Evolutionary conservation across 2,888 invertebrate genomes (phyloP).

Genomic region (Spodoptera exigua): DNA sequence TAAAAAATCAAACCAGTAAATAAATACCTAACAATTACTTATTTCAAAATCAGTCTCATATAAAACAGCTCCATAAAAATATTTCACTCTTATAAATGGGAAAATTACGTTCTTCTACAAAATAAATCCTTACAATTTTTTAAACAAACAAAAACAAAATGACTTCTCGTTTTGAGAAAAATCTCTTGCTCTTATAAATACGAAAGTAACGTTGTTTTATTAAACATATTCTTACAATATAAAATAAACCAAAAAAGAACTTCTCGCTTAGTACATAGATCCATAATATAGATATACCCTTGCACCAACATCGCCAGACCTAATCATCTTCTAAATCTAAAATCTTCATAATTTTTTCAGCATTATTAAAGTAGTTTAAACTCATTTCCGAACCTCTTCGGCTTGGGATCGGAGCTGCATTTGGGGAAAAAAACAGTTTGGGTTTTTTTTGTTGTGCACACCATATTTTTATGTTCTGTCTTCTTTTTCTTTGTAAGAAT

Average conservation of each 20-base stretch:
- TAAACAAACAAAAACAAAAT: slow-evolving; percentile 18
- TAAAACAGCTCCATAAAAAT: slow-evolving; percentile 26
- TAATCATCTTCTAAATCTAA: slow-evolving; percentile 20
- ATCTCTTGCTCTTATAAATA: slow-evolving; percentile 21
- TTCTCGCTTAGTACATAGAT: slow-evolving; percentile 13
- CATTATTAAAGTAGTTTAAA: slow-evolving; percentile 25
- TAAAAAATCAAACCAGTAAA: slow-evolving; percentile 24
- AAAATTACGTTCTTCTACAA: too few species aligned
- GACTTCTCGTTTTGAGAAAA: slow-evolving; percentile 20
- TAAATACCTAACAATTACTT: slow-evolving; percentile 22
- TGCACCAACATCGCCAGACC: slow-evolving; percentile 15
- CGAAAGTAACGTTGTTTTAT: slow-evolving; percentile 21
- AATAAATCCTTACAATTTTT: slow-evolving; percentile 23
- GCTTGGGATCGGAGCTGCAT: slow-evolving; percentile 26
- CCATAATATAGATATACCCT: slow-evolving; percentile 11
- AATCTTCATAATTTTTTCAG: slow-evolving; percentile 19
- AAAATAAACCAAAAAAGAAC: slow-evolving; percentile 16
- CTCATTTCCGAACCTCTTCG: slow-evolving; percentile 25
- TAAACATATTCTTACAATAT: slow-evolving; percentile 14
- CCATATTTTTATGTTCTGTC: slow-evolving; percentile 19
- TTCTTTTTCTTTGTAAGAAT: slow-evolving; percentile 20
- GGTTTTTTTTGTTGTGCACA: slow-evolving; percentile 19
- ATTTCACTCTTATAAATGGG: slow-evolving; percentile 25
- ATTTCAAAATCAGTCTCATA: slow-evolving; percentile 30
- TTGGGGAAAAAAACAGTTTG: slow-evolving; percentile 22